phyloP scores from a whole-genome alignment of 2,888 invertebrate genomes.

The Nysson spinosus region DNA sequence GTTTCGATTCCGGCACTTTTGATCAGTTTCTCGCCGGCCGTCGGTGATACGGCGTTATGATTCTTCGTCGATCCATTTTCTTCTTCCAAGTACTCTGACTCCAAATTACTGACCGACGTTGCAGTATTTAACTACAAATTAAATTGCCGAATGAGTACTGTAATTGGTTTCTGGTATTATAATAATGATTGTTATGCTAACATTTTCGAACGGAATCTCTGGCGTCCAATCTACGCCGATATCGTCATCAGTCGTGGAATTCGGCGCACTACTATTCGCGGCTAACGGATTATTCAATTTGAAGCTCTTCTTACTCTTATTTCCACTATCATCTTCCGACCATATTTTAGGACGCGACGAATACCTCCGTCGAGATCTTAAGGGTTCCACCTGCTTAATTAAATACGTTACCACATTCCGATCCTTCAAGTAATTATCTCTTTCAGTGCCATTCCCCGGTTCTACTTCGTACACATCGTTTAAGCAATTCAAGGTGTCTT shows the following conservation, averaged over 20 bases:
- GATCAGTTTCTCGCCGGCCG: slow-evolving; percentile 58
- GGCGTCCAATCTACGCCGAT: slow-evolving; percentile 92
- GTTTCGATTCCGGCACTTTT: slow-evolving; percentile 89
- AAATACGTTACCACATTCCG: slow-evolving; percentile 93
- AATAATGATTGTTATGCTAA: slow-evolving; percentile 75
- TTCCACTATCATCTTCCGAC: slow-evolving; percentile 67
- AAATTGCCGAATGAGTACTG: background rate
- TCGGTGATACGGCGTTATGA: slow-evolving; percentile 57
- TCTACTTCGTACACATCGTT: slow-evolving; percentile 95
- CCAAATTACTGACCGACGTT: slow-evolving; percentile 72
- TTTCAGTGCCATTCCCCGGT: slow-evolving; percentile 90
- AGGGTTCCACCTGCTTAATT: slow-evolving; percentile 89
- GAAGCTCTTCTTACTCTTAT: slow-evolving; percentile 75
- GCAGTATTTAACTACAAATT: slow-evolving; percentile 73
- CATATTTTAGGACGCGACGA: slow-evolving; percentile 77
- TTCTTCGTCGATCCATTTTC: slow-evolving; percentile 69
- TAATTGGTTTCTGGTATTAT: background rate
- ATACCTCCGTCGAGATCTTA: slow-evolving; percentile 79
- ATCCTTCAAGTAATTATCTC: slow-evolving; percentile 91
- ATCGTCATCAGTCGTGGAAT: slow-evolving; percentile 85
- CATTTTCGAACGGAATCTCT: slow-evolving; percentile 94
- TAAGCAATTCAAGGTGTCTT: slow-evolving; percentile 90
- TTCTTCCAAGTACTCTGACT: slow-evolving; percentile 74
- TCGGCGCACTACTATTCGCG: slow-evolving; percentile 71
- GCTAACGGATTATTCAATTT: slow-evolving; percentile 64